Base-by-base conservation (phyloP, 2,113 vertebrate species). In the Actinemys pallida region DNA sequence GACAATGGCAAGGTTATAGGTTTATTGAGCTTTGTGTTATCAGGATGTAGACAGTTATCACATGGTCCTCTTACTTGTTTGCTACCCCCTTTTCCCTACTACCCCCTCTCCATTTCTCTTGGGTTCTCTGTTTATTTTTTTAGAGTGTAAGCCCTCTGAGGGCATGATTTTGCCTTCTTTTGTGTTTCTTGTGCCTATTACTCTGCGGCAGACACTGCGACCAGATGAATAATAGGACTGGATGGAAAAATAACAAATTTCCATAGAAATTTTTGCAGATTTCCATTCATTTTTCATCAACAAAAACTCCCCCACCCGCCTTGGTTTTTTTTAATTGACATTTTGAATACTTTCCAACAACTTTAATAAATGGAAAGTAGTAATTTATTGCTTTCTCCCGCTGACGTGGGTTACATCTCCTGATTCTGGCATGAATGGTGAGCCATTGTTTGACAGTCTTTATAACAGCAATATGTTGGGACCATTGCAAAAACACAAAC, bases 1-100 rank as follows among this genome's bases (percentile, higher is more conserved):
- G 13, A 19, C 10, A 87, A 49, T 29, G 57, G 9, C 56, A 80
- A 1, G 10, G 0, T 39, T 1, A 42, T 8, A 9, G 7, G 24
- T 27, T 27, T 27, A 27, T 12, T 57, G 10, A 57, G 56, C 56
- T 57, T 57, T 57, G 56, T 27, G 56, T 57, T 3, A 4, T 5
- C 1, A 0, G 65, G 31, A 3, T 14, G 11, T 56, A 45, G 47
- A 2, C 52, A 45, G 1, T 1, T 5, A 0, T 29, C 1, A 5
- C 1, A 8, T 16, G 49, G 2, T 8, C 5, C 81, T 35, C 79
- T 27, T 47, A 3, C 42, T 80, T 29, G 39, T 53, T n/a, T 1
- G 29, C 1, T 19, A 10, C 78, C 1, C 52, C 7, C 24, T 29
- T 83, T 45, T 75, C 29, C 80, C 39, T 2, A 59, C 7, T 10